Conservation (phyloP, 2,888 invertebrate genomes). For the Linnaemya tessellans region DNA sequence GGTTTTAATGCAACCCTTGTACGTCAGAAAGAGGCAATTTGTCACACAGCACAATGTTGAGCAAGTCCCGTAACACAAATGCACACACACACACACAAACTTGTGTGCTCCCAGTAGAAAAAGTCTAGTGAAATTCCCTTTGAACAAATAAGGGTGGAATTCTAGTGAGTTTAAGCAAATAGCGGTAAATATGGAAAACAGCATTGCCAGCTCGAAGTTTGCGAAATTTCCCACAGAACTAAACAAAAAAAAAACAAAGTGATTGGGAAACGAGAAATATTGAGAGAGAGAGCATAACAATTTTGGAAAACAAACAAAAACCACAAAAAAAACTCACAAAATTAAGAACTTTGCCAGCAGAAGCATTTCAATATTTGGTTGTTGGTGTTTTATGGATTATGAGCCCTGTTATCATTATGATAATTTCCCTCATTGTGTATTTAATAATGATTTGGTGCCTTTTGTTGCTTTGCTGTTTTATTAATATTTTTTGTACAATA, state of each 20-base stretch:
- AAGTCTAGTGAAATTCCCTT: constrained; percentile 21
- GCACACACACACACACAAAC: not conserved
- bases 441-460: constrained; percentile 54
- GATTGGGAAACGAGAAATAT: no score
- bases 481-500: constrained; percentile 31
- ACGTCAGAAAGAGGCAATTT: constrained; percentile 58
- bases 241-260: not conserved
- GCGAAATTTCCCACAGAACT: constrained; percentile 30
- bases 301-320: constrained; percentile 14
- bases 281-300: not conserved
- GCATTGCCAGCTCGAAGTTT: constrained; percentile 60
- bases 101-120: not conserved
- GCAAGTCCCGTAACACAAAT: constrained; percentile 56
- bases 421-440: constrained; percentile 65
- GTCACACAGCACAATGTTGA: constrained; percentile 53
- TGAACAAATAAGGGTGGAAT: constrained; percentile 65
- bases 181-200: constrained; percentile 38
- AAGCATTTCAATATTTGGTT: constrained; percentile 22
- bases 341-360: not conserved
- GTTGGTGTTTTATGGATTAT: constrained; percentile 29
- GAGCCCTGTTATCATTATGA: constrained; percentile 46
- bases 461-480: constrained; percentile 3
- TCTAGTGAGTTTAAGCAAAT: not conserved
- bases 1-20: constrained; percentile 74
- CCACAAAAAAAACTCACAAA: not conserved